Evolutionary conservation across 2,113 vertebrate species (phyloP), one percentile per base, ranked within the genome.

Genomic region (Sigmodon hispidus): DNA sequence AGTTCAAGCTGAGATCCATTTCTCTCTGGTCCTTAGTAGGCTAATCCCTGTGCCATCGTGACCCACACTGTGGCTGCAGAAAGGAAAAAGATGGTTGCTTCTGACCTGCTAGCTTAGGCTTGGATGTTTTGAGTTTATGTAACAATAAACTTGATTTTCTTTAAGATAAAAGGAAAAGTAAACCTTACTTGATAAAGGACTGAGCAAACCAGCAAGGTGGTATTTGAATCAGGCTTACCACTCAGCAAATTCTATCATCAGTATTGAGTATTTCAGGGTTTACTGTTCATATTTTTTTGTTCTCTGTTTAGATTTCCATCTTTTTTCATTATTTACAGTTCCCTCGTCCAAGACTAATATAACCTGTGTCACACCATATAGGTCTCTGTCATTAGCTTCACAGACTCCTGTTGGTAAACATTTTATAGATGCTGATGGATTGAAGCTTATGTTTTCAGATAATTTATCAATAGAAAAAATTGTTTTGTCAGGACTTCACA

Each of bases 401-500:
- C 43, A 43, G 92, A 83, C 48, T 11, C 16, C 36, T 36, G 59
- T 21, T 45, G 48, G 57, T 59, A 19, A 45, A 21, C 31, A 31
- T 91, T 88, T 90, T 31, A 85, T 22, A 69, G 86, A 21, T 79
- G 11, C 34, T 61, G n/a, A 73, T 40, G 67, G 63, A 85, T 69
- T 80, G 61, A 5, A 52, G 89, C 1, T 93, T 67, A 67, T 91
- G 24, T 84, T 95, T 45, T 94, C 50, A 87, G 55, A 31, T 55
- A 84, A 65, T 69, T 7, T 75, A 77, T 50, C 7, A 5, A 16
- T 50, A 48, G 70, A 65, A 76, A 59, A 36, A 63, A 40, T 81
- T 76, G n/a, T n/a, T 57, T 84, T 11, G 3, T 59, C 26, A 19
- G 17, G 29, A 48, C 40, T 86, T 45, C 40, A 45, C 21, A 73